Evolutionary conservation across 2,888 invertebrate species (phyloP).

Genomic region (Leistus spinibarbis): DNA sequence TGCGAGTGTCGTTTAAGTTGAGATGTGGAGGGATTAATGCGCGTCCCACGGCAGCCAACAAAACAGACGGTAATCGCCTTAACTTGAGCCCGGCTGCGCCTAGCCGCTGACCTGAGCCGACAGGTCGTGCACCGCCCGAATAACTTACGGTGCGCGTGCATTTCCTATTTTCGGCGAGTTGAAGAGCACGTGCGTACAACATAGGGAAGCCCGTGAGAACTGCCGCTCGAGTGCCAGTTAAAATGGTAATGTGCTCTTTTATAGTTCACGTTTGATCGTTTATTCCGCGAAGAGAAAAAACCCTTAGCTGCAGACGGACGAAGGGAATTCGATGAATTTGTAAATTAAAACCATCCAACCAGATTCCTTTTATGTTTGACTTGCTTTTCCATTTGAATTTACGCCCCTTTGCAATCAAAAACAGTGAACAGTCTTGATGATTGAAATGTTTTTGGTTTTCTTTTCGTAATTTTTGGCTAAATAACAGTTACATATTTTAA

Average conservation of each 20-base stretch:
- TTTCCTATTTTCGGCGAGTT: background rate
- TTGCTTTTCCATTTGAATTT: background rate
- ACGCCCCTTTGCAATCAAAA: background rate
- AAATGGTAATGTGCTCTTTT: constrained; percentile 31
- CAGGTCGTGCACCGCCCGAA: constrained; percentile 3
- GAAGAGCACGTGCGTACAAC: constrained; percentile 4
- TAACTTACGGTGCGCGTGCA: constrained; percentile 9
- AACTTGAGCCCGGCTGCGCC: background rate
- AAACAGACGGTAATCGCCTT: background rate
- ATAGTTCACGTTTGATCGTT: constrained; percentile 27
- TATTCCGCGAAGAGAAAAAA: constrained; percentile 5
- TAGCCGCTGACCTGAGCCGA: background rate
- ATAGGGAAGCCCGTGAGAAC: background rate
- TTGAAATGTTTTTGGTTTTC: too few species aligned
- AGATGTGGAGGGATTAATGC: background rate
- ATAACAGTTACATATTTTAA: too few species aligned
- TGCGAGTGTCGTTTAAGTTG: background rate
- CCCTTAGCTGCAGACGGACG: too few species aligned
- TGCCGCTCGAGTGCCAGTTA: constrained; percentile 5
- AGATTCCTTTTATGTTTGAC: constrained; percentile 8
- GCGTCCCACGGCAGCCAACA: too few species aligned
- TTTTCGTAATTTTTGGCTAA: too few species aligned
- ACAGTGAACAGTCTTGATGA: constrained; percentile 8
- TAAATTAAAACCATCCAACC: constrained; percentile 26
- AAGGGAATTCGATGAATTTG: constrained; percentile 33